These are phyloP conservation scores for Bombylius major DNA, from an alignment of 2,888 invertebrate genomes.

Conservation along the genomic window DNA sequence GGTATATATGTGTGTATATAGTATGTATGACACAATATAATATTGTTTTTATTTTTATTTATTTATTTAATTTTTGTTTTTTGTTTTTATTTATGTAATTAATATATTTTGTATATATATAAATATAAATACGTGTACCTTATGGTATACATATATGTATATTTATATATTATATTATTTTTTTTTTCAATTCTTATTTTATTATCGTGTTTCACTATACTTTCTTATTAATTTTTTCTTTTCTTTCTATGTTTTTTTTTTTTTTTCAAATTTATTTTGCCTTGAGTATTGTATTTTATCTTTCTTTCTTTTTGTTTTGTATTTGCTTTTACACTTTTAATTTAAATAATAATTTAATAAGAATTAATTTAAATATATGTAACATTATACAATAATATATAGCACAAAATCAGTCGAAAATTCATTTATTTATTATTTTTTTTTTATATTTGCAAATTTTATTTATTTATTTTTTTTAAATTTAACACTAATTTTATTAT, in stretches of 20 bases:
- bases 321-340: not conserved
- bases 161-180: too few relatives aligned
- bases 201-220: slow-evolving; percentile 4
- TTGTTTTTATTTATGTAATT: too few relatives aligned
- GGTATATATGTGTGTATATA: not conserved
- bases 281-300: not conserved
- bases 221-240: slow-evolving; percentile 7
- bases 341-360: too few relatives aligned
- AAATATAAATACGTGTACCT: not conserved
- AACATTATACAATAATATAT: not conserved
- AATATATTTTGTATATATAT: too few relatives aligned
- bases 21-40: not conserved
- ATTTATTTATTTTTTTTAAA: too few relatives aligned
- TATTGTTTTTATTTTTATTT: not conserved
- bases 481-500: too few relatives aligned
- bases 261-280: not conserved
- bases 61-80: not conserved
- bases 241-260: not conserved
- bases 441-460: not conserved
- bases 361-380: too few relatives aligned
- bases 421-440: not conserved
- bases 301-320: not conserved
- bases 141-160: too few relatives aligned
- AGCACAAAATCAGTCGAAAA: not conserved
- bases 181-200: slow-evolving; percentile 2